Evolutionary conservation across 2,797 vertebrate genomes (phyloP).

Genomic region (Apogon hyalosoma): DNA sequence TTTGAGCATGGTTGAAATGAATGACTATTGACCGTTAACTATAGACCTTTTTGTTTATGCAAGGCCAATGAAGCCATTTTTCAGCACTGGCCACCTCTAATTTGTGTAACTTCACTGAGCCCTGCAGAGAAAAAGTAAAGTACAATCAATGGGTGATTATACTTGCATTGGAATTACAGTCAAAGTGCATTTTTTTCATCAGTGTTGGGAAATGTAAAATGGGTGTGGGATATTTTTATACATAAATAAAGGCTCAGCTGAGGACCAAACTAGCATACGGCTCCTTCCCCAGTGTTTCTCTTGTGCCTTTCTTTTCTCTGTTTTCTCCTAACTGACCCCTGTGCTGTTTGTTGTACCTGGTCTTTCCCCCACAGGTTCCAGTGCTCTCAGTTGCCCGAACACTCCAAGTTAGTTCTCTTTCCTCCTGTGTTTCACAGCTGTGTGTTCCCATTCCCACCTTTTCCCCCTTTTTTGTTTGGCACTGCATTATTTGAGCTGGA

Average conservation of each 20-base stretch:
- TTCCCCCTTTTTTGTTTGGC: conserved; percentile 1
- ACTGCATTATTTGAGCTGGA: conserved; percentile 14
- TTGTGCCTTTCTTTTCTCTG: conserved; percentile 17
- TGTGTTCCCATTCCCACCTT: conserved; percentile 26
- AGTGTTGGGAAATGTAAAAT: not conserved
- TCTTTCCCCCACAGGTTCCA: conserved; percentile 91
- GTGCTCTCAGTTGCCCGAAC: conserved; percentile 89
- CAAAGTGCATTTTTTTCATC: not conserved
- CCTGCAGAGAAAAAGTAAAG: no score
- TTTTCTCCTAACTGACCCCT: conserved; percentile 47
- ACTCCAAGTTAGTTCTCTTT: conserved; percentile 90
- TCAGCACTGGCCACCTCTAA: no score
- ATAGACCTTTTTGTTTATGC: no score
- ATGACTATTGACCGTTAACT: no score
- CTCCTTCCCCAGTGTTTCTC: conserved; percentile 5
- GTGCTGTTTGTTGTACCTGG: conserved; percentile 69
- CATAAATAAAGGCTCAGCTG: not conserved
- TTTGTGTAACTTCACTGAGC: no score
- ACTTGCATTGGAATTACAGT: no score
- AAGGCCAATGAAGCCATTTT: no score
- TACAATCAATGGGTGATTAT: no score
- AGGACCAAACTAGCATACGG: not conserved
- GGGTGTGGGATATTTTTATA: not conserved
- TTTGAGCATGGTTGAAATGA: no score
- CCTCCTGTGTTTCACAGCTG: conserved; percentile 71